These are phyloP conservation scores for Tetragonisca angustula DNA, from an alignment of 2,888 invertebrate species.

Conservation along the genomic window DNA sequence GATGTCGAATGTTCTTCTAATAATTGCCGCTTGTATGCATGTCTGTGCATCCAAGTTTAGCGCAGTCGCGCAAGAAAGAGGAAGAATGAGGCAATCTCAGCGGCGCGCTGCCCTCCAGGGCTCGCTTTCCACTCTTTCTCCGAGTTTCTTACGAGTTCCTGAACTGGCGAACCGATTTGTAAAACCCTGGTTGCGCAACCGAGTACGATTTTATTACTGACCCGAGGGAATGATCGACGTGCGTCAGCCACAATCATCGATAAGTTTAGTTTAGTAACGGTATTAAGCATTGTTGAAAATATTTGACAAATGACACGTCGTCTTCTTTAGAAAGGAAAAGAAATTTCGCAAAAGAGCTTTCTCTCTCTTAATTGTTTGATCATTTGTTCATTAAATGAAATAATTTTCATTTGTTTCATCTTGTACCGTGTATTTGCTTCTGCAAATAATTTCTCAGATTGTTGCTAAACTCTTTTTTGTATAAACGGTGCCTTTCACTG, in stretches of 20 bases:
- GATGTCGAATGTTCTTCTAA: constrained; percentile 37
- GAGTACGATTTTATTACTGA: constrained; percentile 33
- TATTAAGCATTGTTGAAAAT: too few relatives aligned
- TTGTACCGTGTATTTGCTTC: too few relatives aligned
- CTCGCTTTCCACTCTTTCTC: constrained; percentile 46
- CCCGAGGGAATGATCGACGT: not conserved
- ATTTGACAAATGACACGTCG: too few relatives aligned
- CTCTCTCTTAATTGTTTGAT: too few relatives aligned
- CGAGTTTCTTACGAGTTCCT: constrained; percentile 17
- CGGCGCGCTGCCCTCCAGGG: constrained; percentile 31
- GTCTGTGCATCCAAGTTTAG: constrained; percentile 42
- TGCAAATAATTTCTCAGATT: too few relatives aligned
- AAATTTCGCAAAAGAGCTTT: too few relatives aligned
- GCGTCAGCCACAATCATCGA: not conserved
- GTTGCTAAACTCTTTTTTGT: too few relatives aligned
- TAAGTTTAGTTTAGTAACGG: not conserved
- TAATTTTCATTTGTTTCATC: too few relatives aligned
- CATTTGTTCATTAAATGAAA: too few relatives aligned
- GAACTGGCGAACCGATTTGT: constrained; percentile 24
- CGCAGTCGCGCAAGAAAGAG: constrained; percentile 7
- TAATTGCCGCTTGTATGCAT: constrained; percentile 29
- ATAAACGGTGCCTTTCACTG: too few relatives aligned
- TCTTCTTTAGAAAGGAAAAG: too few relatives aligned
- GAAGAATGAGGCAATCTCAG: constrained; percentile 3
- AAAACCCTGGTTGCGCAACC: constrained; percentile 45